Conservation (phyloP, 2,113 vertebrate genomes). For the Python bivittatus region DNA sequence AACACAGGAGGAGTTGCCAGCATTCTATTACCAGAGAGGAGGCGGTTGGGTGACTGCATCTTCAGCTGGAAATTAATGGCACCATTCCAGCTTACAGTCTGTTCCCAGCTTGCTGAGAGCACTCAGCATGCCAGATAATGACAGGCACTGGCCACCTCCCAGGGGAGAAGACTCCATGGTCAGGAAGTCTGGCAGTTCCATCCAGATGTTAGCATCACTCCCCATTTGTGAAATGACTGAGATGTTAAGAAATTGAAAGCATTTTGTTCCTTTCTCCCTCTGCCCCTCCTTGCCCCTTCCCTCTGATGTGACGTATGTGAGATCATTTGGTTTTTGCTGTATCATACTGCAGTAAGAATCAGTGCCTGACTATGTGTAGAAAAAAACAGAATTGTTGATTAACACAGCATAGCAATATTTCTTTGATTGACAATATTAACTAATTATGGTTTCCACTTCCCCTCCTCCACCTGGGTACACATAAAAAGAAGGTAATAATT, state of each 20-base stretch:
- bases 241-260: constrained; percentile 42
- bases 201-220: constrained; percentile 50
- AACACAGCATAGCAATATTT: constrained; percentile 22
- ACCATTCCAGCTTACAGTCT: constrained; percentile 52
- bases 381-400: constrained; percentile 31
- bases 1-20: constrained; percentile 62
- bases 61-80: constrained; percentile 60
- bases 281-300: background rate
- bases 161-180: constrained; percentile 11
- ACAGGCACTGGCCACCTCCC: constrained; percentile 25
- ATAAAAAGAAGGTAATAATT: background rate
- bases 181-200: constrained; percentile 37
- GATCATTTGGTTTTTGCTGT: constrained; percentile 60
- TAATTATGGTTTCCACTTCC: background rate
- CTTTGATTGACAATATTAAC: background rate
- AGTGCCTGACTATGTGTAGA: constrained; percentile 35
- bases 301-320: constrained; percentile 47
- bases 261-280: background rate
- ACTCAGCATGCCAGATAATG: constrained; percentile 15
- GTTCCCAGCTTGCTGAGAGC: constrained; percentile 28
- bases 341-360: constrained; percentile 53
- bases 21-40: constrained; percentile 66
- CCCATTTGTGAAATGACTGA: constrained; percentile 41
- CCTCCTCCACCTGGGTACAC: background rate
- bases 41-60: constrained; percentile 69